Evolutionary conservation across 2,113 vertebrate species (phyloP).

Genomic region (Nesoenas mayeri): DNA sequence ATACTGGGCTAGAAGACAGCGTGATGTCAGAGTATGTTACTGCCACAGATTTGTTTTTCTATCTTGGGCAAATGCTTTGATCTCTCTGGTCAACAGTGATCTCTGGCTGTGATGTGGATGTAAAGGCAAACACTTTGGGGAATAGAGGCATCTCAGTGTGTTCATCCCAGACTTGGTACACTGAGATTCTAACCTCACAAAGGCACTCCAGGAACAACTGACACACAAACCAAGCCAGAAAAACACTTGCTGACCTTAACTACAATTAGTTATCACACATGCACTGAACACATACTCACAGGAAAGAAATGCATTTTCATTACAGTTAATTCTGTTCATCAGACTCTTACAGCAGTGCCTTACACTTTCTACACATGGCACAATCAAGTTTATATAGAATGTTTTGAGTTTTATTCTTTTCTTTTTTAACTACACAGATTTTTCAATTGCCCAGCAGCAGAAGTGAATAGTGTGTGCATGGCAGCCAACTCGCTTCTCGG

Average conservation of each 20-base stretch:
- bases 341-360: background rate
- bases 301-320: background rate
- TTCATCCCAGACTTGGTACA: background rate
- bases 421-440: background rate
- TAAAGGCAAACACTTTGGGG: background rate
- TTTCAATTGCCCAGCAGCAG: background rate
- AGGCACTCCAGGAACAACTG: background rate
- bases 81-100: background rate
- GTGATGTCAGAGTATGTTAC: background rate
- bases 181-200: background rate
- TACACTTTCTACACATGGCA: background rate
- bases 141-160: background rate
- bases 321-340: background rate
- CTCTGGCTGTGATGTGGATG: rapidly evolving
- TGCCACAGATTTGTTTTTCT: background rate
- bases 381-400: background rate
- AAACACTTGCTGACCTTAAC: background rate
- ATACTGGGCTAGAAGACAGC: background rate
- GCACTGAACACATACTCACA: background rate
- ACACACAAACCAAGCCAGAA: background rate
- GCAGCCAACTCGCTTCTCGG: background rate
- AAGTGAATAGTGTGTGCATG: background rate
- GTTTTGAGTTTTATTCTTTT: background rate
- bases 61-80: background rate
- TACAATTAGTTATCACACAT: rapidly evolving